Conservation (phyloP, 30 jellyfish, hydroid and myxozoan genomes). For the Hydractinia symbiolongicarpus region DNA sequence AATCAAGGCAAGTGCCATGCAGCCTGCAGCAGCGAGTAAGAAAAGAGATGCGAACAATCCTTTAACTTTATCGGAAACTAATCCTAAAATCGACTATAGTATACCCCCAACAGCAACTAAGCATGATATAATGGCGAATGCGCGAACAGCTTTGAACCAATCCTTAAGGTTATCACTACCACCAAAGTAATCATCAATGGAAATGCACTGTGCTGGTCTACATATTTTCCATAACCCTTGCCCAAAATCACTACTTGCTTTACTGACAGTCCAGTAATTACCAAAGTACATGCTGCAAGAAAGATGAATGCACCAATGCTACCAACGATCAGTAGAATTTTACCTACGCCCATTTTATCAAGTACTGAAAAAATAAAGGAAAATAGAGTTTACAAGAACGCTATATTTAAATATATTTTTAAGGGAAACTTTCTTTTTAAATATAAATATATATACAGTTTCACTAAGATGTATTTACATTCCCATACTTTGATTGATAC, state of each 20-base stretch:
- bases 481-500: too few relatives aligned
- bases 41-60: slow-evolving; percentile 4
- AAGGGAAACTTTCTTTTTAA: too few relatives aligned
- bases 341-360: background rate
- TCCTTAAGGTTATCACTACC: too few relatives aligned
- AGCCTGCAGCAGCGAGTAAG: background rate
- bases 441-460: too few relatives aligned
- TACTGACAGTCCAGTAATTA: background rate
- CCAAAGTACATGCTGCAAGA: slow-evolving; percentile 9
- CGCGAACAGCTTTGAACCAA: slow-evolving; percentile 17
- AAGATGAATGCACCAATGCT: slow-evolving; percentile 12
- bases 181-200: background rate
- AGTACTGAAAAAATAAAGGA: too few relatives aligned
- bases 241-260: background rate
- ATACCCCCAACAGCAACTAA: background rate
- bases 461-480: too few relatives aligned
- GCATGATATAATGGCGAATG: slow-evolving; percentile 16
- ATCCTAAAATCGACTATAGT: background rate
- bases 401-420: too few relatives aligned
- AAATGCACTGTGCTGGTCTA: background rate
- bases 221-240: slow-evolving; percentile 16
- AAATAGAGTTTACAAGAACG: too few relatives aligned
- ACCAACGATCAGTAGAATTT: background rate
- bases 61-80: slow-evolving; percentile 14
- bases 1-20: slow-evolving; percentile 12